Base-by-base conservation (phyloP, 1,140 invertebrate species). In the Venustaconcha ellipsiformis region DNA sequence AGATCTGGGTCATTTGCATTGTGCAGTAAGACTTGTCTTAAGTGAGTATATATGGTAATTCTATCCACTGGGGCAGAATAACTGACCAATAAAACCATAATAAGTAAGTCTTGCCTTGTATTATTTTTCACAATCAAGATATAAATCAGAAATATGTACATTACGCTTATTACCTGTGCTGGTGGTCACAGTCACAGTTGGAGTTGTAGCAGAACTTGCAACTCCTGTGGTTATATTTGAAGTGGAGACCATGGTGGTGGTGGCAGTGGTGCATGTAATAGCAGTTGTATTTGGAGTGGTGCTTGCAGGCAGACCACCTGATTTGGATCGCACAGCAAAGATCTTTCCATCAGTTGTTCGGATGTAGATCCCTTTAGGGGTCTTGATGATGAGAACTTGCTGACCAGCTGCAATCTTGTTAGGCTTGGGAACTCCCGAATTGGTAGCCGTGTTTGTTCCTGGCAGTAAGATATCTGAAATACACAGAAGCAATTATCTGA, bases 281-380 rank as follows among this genome's bases (percentile, higher is more conserved):
- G 72, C 55, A 57, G 86, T 82, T 14, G 75, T 79, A 15, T 79
- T 77, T 18, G 81, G 74, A 37, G 78, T 83, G 56, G 76, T 76
- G 17, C 74, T 71, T 14, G 70, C 57, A 48, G 75, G 79, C 15
- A 71, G 67, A 30, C 71, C 71, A 69, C 70, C 67, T 20, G 77
- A 65, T 78, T 14, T 88, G 17, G 86, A 84, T 62, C 87, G 78
- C 75, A 98, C 97, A n/a, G 96, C 96, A 84, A 98, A 97, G 74
- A 98, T 97, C 91, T 97, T 97, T n/a, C 96, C 96, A 84, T 96
- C 96, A 86, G 96, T 95, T 30, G 97, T 91, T 80, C 97, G 95
- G 93, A 99, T 96, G 88, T 98, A 98, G 75, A 98, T 97, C 57
- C 96, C 97, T 90, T 97, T 97, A 0, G 96, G 94, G 20, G 96